Evolutionary conservation across 2,888 invertebrate species (phyloP).

Genomic region (Cloeon dipterum): DNA sequence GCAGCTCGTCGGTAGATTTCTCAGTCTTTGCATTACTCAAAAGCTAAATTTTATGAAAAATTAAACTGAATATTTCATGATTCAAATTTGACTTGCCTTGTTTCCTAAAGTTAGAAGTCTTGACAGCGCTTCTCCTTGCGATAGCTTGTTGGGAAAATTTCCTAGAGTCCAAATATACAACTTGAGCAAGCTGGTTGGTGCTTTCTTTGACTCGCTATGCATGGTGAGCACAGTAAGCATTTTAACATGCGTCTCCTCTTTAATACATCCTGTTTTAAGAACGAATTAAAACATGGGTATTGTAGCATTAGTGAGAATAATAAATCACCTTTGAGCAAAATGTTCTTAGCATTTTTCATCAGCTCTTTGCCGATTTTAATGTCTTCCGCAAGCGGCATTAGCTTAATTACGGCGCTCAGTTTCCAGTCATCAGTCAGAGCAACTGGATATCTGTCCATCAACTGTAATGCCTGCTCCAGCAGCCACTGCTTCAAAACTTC

Average conservation of each 20-base stretch:
- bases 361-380: neutral
- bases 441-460: neutral
- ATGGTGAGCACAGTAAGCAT: neutral
- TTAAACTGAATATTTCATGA: too few species aligned
- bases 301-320: too few species aligned
- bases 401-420: neutral
- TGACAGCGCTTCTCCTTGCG: neutral
- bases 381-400: neutral
- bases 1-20: neutral
- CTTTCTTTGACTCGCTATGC: neutral
- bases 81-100: neutral
- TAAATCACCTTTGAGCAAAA: neutral
- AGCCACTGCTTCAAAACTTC: neutral
- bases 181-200: neutral
- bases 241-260: neutral
- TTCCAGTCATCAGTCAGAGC: neutral
- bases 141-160: neutral
- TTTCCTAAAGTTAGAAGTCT: neutral
- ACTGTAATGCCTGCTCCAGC: neutral
- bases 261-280: neutral
- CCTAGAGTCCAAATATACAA: neutral
- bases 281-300: neutral
- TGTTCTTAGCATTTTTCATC: neutral
- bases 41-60: neutral
- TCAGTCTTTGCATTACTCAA: neutral